Evolutionary conservation across 2,888 invertebrate genomes (phyloP), one percentile per base, ranked within the genome.

Genomic region (Rotaria magnacalcarata): DNA sequence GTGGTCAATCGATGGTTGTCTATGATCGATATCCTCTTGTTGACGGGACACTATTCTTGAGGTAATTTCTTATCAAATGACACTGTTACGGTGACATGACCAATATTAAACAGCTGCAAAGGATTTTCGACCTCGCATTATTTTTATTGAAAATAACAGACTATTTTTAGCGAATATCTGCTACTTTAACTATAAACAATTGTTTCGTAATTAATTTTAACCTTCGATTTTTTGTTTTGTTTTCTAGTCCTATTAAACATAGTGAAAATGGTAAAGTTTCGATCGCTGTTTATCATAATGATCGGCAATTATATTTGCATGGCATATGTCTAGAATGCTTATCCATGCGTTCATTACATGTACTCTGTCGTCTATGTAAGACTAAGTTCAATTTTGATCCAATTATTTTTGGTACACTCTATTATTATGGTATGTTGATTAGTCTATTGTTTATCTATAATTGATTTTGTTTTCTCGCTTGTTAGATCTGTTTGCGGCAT

Each of bases 1-100:
- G 98, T 92, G 94, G 95, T 89, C 94, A 94, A 86, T 94, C 95
- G 87, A 93, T 98, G 93, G 93, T 95, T 88, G 96, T 98, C 87
- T 98, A 96, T 90, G 98, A 98, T 92, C 94, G 96, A 27, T 98
- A 97, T 92, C 98, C 98, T 1, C 93, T 99, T 89, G 95, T 98
- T 84, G 97, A 99, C 91, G 98, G 98, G 87, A 96, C 97, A 58
- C 96, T 99, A 93, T 99, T 98, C 93, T 93, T 98, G 87, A 96
- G 96, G 89, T 97, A 98, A 56, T 2, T 21, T 19, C 21, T 1
- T 21, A 94, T 95, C 88, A 16, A 52, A 52, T 52, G 16, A 52
- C 52, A 16, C 95, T 96, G 90, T 96, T 43, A 43, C 8, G 7
- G 97, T 91, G 84, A 86, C 54, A 50, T 27, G 84, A 86, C 67